Evolutionary conservation across 2,113 vertebrate species (phyloP).

Genomic region (Hipposideros armiger): DNA sequence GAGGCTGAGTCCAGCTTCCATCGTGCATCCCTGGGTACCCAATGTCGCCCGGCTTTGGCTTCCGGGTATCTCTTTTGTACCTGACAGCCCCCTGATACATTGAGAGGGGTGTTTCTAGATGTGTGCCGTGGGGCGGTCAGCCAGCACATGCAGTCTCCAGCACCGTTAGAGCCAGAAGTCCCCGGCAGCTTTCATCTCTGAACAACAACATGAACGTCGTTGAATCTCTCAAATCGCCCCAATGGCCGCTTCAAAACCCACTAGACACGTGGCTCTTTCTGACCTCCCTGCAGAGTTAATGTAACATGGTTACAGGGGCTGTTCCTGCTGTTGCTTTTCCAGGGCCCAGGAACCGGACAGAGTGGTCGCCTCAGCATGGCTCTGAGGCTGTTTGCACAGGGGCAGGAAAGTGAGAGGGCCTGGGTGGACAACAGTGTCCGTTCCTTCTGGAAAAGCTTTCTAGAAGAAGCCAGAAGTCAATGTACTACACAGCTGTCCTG

Average conservation of each 20-base stretch:
- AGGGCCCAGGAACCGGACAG: rapidly evolving
- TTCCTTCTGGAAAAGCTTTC: neutral
- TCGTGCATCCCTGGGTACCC: rapidly evolving
- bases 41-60: neutral
- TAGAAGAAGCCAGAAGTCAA: neutral
- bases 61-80: neutral
- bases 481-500: rapidly evolving
- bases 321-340: rapidly evolving
- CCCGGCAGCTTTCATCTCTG: too few relatives aligned
- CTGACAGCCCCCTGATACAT: too few relatives aligned
- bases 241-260: neutral
- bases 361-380: rapidly evolving
- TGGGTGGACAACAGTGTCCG: rapidly evolving
- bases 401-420: neutral
- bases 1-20: too few relatives aligned
- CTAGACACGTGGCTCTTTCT: neutral
- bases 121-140: too few relatives aligned
- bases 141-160: rapidly evolving
- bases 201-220: neutral
- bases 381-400: rapidly evolving
- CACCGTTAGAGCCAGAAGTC: rapidly evolving
- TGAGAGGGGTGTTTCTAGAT: too few relatives aligned
- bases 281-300: neutral
- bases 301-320: rapidly evolving
- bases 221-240: neutral